Evolutionary conservation across 1,140 invertebrate species (phyloP).

Genomic region (Drosophila murphyi): DNA sequence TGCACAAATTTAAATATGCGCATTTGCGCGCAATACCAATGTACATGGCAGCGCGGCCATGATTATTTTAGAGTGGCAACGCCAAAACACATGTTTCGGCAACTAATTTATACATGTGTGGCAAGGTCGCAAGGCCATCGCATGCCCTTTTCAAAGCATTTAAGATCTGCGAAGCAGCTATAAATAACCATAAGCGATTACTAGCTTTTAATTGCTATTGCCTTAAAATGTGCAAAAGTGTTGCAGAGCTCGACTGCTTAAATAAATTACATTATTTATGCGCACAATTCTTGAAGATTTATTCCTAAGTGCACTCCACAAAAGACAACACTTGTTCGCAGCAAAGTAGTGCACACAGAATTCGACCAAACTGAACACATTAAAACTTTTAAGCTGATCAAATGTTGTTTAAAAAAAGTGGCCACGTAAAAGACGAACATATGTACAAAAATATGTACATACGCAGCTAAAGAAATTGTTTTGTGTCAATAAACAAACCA

Average conservation of each 20-base stretch:
- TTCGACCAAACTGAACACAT: neutral
- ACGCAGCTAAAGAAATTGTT: slow-evolving; percentile 14
- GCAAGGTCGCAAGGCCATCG: slow-evolving; percentile 6
- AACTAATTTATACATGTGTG: slow-evolving; percentile 4
- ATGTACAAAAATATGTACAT: slow-evolving; percentile 4
- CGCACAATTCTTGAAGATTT: too few species aligned
- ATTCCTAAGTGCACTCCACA: neutral
- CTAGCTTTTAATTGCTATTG: neutral
- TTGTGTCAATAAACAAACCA: slow-evolving; percentile 37
- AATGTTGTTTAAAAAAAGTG: slow-evolving; percentile 51
- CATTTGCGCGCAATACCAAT: neutral
- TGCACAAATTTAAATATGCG: slow-evolving; percentile 1
- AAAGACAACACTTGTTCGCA: neutral
- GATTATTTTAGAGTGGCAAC: slow-evolving; percentile 11
- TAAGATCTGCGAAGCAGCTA: neutral
- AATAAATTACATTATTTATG: neutral
- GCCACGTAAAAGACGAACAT: slow-evolving; percentile 59
- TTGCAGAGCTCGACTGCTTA: neutral
- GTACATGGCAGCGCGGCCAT: neutral
- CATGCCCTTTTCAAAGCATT: slow-evolving; percentile 14
- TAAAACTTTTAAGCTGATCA: neutral
- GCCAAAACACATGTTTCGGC: slow-evolving; percentile 23
- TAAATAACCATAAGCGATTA: neutral
- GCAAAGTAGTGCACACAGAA: slow-evolving; percentile 10
- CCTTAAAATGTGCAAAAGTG: neutral